These are phyloP conservation scores for Drosophila greeni DNA, from an alignment of 2,888 invertebrate genomes.

Conservation along the genomic window DNA sequence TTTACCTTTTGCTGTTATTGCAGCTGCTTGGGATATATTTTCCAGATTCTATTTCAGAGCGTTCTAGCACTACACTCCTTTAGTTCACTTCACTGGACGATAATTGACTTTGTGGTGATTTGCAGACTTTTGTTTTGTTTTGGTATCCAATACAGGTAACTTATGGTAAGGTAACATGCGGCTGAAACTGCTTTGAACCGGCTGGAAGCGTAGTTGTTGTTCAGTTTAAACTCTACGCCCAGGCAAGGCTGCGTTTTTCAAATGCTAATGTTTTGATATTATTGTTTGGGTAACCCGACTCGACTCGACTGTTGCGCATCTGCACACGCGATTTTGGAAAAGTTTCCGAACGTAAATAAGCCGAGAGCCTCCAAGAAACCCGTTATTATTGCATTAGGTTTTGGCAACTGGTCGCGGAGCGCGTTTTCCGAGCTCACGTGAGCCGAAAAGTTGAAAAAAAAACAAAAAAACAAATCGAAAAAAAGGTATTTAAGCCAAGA, in stretches of 20 bases:
- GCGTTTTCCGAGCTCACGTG: constrained; percentile 45
- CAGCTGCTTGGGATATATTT: constrained; percentile 12
- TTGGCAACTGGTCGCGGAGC: constrained; percentile 30
- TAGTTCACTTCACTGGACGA: constrained; percentile 3
- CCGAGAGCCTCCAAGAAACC: constrained; percentile 25
- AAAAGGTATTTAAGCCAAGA: constrained; percentile 9
- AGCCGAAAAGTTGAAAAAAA: constrained; percentile 16
- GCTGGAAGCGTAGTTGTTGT: constrained; percentile 26
- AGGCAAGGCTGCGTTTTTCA: constrained; percentile 24
- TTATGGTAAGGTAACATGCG: constrained; percentile 39
- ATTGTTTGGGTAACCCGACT: constrained; percentile 13
- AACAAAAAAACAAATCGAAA: background rate
- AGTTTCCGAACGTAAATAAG: constrained; percentile 14
- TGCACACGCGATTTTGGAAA: constrained; percentile 12
- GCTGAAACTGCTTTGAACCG: constrained; percentile 59
- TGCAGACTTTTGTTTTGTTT: constrained; percentile 12
- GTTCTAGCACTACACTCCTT: constrained; percentile 11
- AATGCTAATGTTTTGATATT: constrained; percentile 18
- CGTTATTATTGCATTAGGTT: constrained; percentile 42
- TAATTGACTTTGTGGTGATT: constrained; percentile 25
- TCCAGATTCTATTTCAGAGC: background rate
- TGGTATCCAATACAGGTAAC: constrained; percentile 17
- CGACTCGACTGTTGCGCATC: constrained; percentile 6
- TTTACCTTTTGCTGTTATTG: constrained; percentile 44
- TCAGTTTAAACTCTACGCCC: constrained; percentile 34